Base-by-base conservation (phyloP, 2,797 vertebrate genomes). In the Synaphobranchus kaupii region DNA sequence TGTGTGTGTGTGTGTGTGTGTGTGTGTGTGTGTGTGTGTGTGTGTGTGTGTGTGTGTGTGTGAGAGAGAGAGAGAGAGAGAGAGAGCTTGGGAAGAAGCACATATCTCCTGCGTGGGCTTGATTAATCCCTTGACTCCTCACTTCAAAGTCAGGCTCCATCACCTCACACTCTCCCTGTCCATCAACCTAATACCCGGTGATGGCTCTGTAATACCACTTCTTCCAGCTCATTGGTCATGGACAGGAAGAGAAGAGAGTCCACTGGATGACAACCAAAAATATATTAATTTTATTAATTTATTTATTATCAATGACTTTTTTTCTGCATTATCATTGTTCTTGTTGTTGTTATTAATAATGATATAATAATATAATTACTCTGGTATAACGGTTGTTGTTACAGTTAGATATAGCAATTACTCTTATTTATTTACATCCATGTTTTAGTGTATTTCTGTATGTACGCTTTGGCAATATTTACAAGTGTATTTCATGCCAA, bases 61-160 rank as follows among this genome's bases (percentile, higher is more conserved):
- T 28, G 50, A 10, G 85, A 52, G 85, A 28, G 54, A 60, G 20
- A 44, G 34, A 13, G 12, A 1, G 4, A 15, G 3, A 25, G 7
- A 25, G 39, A 0, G 7, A 50, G 52, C 25, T n/a, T 9, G 82
- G 0, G 52, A 83, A 83, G 50, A 20, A 10, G 28, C 44, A 1
- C 50, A 56, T 54, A 83, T 83, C 50, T 34, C 17, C 82, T 20
- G 17, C n/a, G n/a, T n/a, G 17, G n/a, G 44, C 58, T 82, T 81
- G 86, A 87, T 84, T 87, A 85, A 88, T 86, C 85, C 66, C 47
- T 54, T 87, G 48, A 68, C 34, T 50, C 44, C 63, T 85, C 63
- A 54, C 80, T 89, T 88, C 82, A 90, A 87, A 89, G 80, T 34
- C 17, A 87, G 81, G 66, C n/a, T 47, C 47, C 84, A 85, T 60